These are phyloP conservation scores for Gila robusta DNA, from an alignment of 2,797 vertebrate genomes.

Conservation along the genomic window DNA sequence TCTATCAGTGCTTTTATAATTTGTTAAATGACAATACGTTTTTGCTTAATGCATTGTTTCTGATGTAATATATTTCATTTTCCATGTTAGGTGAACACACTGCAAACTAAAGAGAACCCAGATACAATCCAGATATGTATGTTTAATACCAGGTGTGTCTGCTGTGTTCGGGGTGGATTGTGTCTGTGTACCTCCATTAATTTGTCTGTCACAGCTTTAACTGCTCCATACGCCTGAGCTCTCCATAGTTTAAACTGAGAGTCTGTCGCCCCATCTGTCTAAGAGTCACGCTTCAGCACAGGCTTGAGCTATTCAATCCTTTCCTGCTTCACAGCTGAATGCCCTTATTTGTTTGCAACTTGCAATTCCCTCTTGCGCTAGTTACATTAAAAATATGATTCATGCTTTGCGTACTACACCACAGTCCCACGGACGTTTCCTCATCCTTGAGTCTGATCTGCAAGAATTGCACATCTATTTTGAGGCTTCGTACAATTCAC, in stretches of 20 bases:
- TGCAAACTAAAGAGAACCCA: not conserved
- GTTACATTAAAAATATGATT: constrained; percentile 72
- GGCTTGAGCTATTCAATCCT: constrained; percentile 75
- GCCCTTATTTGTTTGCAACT: constrained; percentile 70
- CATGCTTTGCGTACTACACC: constrained; percentile 62
- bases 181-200: constrained; percentile 70
- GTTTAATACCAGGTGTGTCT: not conserved
- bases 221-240: constrained; percentile 70
- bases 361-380: constrained; percentile 58
- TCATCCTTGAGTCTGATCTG: constrained; percentile 38
- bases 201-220: constrained; percentile 77
- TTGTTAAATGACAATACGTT: not conserved
- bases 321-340: constrained; percentile 75
- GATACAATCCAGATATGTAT: not conserved
- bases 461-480: constrained; percentile 39
- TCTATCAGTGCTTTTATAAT: not conserved
- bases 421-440: constrained; percentile 56
- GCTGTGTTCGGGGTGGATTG: constrained; percentile 34
- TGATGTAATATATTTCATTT: not conserved
- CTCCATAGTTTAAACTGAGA: constrained; percentile 68
- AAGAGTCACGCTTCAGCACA: constrained; percentile 70
- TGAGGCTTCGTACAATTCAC: constrained; percentile 28
- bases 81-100: not conserved
- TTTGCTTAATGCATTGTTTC: not conserved
- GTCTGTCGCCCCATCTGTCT: constrained; percentile 77